Percentiles rank a stretch among this genome's conserved stretches.
phyloP scores from a whole-genome alignment of 2,888 invertebrate genomes.

The Alloscopus bannaensis region DNA sequence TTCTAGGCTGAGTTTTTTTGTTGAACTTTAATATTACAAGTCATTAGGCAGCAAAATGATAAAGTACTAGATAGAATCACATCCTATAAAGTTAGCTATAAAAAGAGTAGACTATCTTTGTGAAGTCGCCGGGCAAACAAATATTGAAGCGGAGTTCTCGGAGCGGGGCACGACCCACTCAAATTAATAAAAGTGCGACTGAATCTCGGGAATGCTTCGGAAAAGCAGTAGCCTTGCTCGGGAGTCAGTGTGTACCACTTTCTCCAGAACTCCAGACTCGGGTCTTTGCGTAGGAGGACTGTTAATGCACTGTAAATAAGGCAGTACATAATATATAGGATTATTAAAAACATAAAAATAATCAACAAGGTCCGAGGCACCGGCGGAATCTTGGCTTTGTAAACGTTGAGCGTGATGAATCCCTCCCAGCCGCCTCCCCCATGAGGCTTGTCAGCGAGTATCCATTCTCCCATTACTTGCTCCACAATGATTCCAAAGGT shows the following conservation, averaged over 20 bases:
- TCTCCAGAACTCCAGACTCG: constrained; percentile 49
- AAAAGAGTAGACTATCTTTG: too few species aligned
- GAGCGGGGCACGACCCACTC: constrained; percentile 32
- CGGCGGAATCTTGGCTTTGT: constrained; percentile 67
- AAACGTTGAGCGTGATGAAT: constrained; percentile 68
- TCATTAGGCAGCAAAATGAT: too few species aligned
- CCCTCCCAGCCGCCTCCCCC: constrained; percentile 71
- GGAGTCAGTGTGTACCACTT: constrained; percentile 58
- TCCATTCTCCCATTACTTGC: constrained; percentile 72
- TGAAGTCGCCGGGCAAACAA: constrained; percentile 29
- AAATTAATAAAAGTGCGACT: constrained; percentile 20
- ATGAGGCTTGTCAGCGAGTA: constrained; percentile 57
- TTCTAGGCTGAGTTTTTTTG: too few species aligned
- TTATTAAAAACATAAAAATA: constrained; percentile 42
- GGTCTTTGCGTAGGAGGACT: constrained; percentile 29
- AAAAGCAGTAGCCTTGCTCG: constrained; percentile 36
- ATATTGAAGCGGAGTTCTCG: constrained; percentile 43
- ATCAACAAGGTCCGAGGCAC: constrained; percentile 69
- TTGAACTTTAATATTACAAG: too few species aligned
- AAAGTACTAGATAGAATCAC: too few species aligned
- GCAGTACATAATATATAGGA: constrained; percentile 48
- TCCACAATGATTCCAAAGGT: constrained; percentile 71
- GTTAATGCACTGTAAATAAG: constrained; percentile 37
- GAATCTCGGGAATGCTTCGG: constrained; percentile 16
- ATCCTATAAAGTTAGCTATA: too few species aligned